Conservation (phyloP, 2,113 vertebrate genomes). For the Platysternon megacephalum region DNA sequence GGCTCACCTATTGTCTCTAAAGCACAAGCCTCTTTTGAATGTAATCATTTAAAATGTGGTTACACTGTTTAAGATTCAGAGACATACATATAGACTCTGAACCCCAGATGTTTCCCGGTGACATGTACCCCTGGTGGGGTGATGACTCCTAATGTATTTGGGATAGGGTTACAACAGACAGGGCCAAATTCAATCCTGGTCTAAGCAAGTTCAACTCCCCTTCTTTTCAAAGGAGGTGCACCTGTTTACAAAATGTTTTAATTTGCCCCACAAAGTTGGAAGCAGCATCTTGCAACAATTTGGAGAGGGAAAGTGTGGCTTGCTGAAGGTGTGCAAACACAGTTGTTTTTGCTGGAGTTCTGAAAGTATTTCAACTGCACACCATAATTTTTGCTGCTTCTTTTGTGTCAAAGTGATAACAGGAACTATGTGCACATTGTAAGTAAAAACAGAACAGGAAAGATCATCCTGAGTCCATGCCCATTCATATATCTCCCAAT, state of each 20-base stretch:
- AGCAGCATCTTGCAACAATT: rapidly evolving
- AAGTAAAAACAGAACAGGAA: not conserved
- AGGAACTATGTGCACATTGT: not conserved
- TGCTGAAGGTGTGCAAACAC: not conserved
- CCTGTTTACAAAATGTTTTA: not conserved
- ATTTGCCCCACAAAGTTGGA: not conserved
- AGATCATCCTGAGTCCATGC: not conserved
- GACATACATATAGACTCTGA: rapidly evolving
- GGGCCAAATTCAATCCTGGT: not conserved
- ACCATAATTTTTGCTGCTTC: not conserved
- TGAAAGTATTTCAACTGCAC: rapidly evolving
- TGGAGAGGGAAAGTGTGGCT: not conserved
- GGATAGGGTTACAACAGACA: not conserved
- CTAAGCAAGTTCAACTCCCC: not conserved
- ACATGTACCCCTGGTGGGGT: not conserved
- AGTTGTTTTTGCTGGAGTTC: not conserved
- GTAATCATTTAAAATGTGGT: not conserved
- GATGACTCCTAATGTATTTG: not conserved
- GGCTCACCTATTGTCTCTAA: not conserved
- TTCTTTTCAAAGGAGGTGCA: not conserved
- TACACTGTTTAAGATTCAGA: not conserved
- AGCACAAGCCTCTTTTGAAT: not conserved
- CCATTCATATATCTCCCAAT: not conserved
- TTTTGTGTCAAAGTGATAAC: not conserved
- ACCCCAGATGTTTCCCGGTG: not conserved